A percentile compares a stretch with the other conserved stretches of the same genome.
phyloP scores from a whole-genome alignment of 1,140 invertebrate genomes.

The Ditylenchus dipsaci region DNA sequence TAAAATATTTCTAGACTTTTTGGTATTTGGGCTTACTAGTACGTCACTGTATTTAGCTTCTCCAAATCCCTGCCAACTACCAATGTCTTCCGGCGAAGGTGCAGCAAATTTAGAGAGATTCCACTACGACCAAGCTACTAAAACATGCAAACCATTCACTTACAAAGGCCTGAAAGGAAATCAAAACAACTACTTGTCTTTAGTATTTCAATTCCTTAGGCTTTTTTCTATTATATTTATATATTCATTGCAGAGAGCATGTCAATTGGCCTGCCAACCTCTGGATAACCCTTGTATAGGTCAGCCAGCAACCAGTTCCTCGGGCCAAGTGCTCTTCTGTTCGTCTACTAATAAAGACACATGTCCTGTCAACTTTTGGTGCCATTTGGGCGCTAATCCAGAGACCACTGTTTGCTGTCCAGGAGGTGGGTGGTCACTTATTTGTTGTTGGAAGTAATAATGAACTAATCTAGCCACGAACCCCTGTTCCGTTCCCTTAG shows the following conservation, averaged over 20 bases:
- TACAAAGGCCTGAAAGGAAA: constrained; percentile 61
- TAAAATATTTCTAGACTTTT: too few relatives aligned
- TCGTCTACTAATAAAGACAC: constrained; percentile 50
- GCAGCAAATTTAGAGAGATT: constrained; percentile 53
- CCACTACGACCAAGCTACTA: constrained; percentile 58
- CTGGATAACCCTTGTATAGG: constrained; percentile 58
- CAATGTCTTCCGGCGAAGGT: constrained; percentile 57
- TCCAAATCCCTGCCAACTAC: constrained; percentile 52
- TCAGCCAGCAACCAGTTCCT: constrained; percentile 51
- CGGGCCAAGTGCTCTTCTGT: constrained; percentile 53
- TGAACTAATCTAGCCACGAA: constrained; percentile 51
- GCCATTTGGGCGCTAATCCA: constrained; percentile 55
- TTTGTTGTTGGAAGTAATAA: too few relatives aligned
- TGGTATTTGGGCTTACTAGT: too few relatives aligned
- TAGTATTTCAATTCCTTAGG: constrained; percentile 18
- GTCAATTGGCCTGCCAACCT: constrained; percentile 56
- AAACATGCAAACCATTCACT: constrained; percentile 58
- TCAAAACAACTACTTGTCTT: constrained; percentile 59
- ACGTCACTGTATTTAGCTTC: constrained; percentile 30
- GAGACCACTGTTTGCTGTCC: constrained; percentile 58
- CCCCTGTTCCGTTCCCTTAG: constrained; percentile 55
- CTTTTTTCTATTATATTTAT: constrained; percentile 17
- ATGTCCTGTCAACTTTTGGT: constrained; percentile 58
- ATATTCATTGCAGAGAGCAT: constrained; percentile 43
- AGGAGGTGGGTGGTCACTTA: constrained; percentile 46